These are phyloP conservation scores for Apostichopus leukothele DNA, from an alignment of 53 echinoderm and acorn worm genomes.

Conservation along the genomic window DNA sequence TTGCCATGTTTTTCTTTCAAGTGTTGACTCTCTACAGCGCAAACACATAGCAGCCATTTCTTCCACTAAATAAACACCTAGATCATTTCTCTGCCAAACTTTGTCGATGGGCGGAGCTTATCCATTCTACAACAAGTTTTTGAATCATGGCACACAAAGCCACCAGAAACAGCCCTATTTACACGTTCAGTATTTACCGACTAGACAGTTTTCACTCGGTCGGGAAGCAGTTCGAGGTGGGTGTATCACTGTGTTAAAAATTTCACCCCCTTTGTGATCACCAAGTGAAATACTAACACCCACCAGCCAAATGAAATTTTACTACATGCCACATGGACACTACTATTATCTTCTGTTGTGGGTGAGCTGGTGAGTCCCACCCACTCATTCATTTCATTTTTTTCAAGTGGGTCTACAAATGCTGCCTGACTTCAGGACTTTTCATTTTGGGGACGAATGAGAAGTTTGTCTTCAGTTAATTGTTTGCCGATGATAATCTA, in stretches of 20 bases:
- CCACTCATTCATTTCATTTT: background rate
- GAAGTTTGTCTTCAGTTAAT: no score
- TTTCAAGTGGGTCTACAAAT: no score
- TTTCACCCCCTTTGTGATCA: background rate
- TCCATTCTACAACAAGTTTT: background rate
- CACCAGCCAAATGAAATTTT: no score
- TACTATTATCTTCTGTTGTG: background rate
- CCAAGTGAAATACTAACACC: background rate
- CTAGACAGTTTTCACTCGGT: background rate
- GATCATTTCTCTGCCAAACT: background rate
- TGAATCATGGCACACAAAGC: background rate
- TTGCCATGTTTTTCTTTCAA: slow-evolving; percentile 19
- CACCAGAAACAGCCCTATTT: background rate
- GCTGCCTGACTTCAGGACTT: no score
- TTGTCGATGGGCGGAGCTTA: background rate
- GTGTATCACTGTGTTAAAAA: background rate
- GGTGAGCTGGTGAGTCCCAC: background rate
- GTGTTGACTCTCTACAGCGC: slow-evolving; percentile 15
- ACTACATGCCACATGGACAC: no score
- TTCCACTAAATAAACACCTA: slow-evolving; percentile 10
- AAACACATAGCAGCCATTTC: background rate
- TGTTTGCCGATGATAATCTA: no score
- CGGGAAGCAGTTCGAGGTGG: background rate
- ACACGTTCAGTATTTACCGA: background rate
- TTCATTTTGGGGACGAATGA: no score